Evolutionary conservation across 2,113 vertebrate genomes (phyloP).

Genomic region (Hemiscyllium ocellatum): DNA sequence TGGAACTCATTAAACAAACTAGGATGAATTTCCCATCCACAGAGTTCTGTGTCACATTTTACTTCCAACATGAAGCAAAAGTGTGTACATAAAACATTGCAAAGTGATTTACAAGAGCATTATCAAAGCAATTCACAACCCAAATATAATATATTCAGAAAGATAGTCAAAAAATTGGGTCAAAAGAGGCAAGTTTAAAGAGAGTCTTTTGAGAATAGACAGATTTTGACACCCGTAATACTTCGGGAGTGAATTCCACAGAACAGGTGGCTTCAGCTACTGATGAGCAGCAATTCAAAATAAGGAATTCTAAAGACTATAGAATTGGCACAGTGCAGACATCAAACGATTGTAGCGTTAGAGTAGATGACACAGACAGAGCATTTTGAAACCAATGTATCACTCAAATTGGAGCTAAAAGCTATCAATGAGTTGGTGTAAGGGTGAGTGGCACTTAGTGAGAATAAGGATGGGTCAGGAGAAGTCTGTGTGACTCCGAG

Average conservation of each 20-base stretch:
- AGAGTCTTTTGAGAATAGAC: neutral
- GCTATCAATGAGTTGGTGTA: neutral
- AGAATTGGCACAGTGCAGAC: neutral
- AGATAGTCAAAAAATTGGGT: neutral
- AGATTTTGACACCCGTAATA: neutral
- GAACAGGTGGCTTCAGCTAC: neutral
- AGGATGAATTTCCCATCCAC: neutral
- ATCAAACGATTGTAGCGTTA: neutral
- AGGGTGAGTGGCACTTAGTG: neutral
- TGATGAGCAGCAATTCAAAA: neutral
- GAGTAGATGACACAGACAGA: neutral
- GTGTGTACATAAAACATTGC: neutral
- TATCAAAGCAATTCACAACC: neutral
- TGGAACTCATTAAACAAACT: neutral
- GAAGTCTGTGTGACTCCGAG: neutral
- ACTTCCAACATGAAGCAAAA: neutral
- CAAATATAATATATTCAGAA: neutral
- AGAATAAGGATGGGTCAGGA: neutral
- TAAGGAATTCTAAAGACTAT: neutral
- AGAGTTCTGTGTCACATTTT: neutral
- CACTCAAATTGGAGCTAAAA: neutral
- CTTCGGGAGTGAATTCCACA: neutral
- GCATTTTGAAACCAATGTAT: neutral
- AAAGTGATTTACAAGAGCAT: neutral
- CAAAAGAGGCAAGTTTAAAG: neutral